Base-by-base conservation (phyloP, 2,113 vertebrate species). In the Chionis minor region DNA sequence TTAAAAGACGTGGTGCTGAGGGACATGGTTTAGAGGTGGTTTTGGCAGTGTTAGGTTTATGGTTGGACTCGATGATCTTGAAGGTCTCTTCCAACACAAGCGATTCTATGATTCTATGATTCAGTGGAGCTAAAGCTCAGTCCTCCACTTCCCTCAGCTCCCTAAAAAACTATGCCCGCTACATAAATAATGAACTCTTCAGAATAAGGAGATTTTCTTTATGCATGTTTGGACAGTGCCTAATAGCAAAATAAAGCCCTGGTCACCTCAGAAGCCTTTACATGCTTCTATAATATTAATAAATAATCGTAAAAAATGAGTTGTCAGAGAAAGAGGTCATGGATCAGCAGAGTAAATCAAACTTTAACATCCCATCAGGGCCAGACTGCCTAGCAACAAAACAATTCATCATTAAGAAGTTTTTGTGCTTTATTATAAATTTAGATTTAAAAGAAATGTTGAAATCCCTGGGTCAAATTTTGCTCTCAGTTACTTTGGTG, bases 331-430 rank as follows among this genome's bases (percentile, higher is more conserved):
- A 87, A 85, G 42, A 91, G 89, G 94, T 92, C 95, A 95, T 82
- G 51, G 89, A 91, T 94, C 94, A 97, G 62, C 38, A 90, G 32
- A 91, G 51, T 92, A 97, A 97, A 97, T 95, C 89, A 95, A 82
- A 97, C 32, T 95, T 89, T 92, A 95, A 88, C 84, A 82, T 47
- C 74, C 67, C 73, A 88, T 92, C 95, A 90, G 84, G 77, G 49
- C 81, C 58, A 88, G 62, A 90, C 35, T 85, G 81, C 91, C 81
- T 90, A 92, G 94, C 91, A 96, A 94, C 83, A 91, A 94, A 87
- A 91, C 78, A 92, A 91, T 95, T 82, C 51, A 96, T 95, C 94
- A 94, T 94, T 92, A 94, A 85, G 81, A 94, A 91, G 23, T 80
- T 95, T 94, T 92, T 84, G 42, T 2, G 1, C 45, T 82, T 94